A percentile compares a stretch with the other conserved stretches of the same genome.
Evolutionary conservation across 2,797 vertebrate species (phyloP).

Genomic region (Oryzias sinensis): DNA sequence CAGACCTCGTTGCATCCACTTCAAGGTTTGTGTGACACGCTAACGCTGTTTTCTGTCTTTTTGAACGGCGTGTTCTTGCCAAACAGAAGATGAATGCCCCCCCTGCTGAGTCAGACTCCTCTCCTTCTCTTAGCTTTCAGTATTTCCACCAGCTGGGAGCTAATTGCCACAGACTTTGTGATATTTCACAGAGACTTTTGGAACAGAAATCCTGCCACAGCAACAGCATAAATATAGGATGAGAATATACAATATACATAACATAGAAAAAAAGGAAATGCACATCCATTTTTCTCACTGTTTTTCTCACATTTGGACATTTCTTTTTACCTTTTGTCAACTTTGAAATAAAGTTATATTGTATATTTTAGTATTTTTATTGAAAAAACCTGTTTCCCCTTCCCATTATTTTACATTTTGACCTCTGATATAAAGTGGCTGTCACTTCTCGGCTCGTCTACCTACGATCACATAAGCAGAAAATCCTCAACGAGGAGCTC

Average conservation of each 20-base stretch:
- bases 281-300: not conserved
- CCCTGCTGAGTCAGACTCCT: constrained; percentile 35
- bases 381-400: not conserved
- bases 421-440: constrained; percentile 20
- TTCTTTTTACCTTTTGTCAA: not conserved
- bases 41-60: constrained; percentile 3
- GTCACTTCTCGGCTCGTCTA: constrained; percentile 28
- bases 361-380: not conserved
- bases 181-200: constrained; percentile 45
- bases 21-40: constrained; percentile 11
- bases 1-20: not conserved
- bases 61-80: constrained; percentile 28
- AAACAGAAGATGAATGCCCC: constrained; percentile 47
- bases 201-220: constrained; percentile 18
- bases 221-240: constrained; percentile 13
- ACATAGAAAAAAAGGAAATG: constrained; percentile 5
- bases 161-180: constrained; percentile 53
- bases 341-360: not conserved
- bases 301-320: constrained; percentile 1
- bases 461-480: constrained; percentile 54
- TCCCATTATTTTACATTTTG: constrained; percentile 8
- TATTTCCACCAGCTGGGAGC: constrained; percentile 37
- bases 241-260: constrained; percentile 2
- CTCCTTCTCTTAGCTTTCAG: constrained; percentile 37
- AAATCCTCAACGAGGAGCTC: constrained; percentile 53